Evolutionary conservation across 2,888 invertebrate species (phyloP).

Genomic region (Cylloceria caligata): DNA sequence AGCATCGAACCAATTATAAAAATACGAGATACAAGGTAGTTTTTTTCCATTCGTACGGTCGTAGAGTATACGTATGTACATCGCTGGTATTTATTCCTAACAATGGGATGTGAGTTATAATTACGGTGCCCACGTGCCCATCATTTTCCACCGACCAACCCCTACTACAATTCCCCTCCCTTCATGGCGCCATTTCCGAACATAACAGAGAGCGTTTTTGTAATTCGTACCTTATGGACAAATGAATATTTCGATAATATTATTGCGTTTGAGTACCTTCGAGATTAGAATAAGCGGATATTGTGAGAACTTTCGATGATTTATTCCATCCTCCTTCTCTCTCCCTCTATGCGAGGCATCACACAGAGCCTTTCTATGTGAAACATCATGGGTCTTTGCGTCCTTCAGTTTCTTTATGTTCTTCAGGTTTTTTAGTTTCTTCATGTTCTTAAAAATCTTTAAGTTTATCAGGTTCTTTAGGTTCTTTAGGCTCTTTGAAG

Average conservation of each 20-base stretch:
- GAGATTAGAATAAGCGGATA: too few relatives aligned
- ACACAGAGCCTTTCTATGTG: too few relatives aligned
- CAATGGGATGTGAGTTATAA: neutral
- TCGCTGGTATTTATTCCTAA: neutral
- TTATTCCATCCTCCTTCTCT: too few relatives aligned
- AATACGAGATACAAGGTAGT: neutral
- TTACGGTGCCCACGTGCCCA: slow-evolving; percentile 7
- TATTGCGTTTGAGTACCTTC: too few relatives aligned
- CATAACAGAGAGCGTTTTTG: neutral
- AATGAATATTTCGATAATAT: neutral
- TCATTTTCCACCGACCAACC: neutral
- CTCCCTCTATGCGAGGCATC: too few relatives aligned
- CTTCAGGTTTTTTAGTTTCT: too few relatives aligned
- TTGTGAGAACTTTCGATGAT: too few relatives aligned
- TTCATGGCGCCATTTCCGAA: neutral
- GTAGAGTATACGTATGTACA: neutral
- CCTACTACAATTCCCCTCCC: neutral
- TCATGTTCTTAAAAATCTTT: too few relatives aligned
- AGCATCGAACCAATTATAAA: slow-evolving; percentile 1
- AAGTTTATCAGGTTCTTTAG: too few relatives aligned
- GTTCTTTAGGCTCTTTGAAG: too few relatives aligned
- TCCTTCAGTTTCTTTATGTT: too few relatives aligned
- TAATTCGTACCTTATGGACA: neutral
- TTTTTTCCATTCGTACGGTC: neutral
- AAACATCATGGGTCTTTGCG: too few relatives aligned